Evolutionary conservation across 2,113 vertebrate genomes (phyloP).

Genomic region (Mesocricetus auratus): DNA sequence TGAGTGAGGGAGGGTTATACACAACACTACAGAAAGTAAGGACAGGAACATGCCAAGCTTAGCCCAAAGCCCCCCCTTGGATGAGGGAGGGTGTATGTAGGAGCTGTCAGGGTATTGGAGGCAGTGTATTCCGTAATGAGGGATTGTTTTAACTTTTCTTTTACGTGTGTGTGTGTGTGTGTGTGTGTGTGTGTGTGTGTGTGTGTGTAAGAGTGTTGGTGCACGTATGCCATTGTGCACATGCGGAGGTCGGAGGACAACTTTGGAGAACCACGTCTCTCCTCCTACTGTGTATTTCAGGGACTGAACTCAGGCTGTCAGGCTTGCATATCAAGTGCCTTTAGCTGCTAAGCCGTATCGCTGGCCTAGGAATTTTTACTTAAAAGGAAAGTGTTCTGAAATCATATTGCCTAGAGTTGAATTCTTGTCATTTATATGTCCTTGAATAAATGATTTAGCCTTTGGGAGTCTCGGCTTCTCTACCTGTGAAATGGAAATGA

Average conservation of each 20-base stretch:
- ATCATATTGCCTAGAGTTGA: background rate
- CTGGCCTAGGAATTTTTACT: background rate
- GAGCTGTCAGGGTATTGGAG: background rate
- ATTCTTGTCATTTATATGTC: background rate
- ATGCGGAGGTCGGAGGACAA: background rate
- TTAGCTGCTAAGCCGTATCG: background rate
- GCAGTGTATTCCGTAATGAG: no score
- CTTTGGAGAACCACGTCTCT: background rate
- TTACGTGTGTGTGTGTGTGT: background rate
- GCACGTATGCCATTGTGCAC: background rate
- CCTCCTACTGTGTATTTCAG: background rate
- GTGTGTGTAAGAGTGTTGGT: background rate
- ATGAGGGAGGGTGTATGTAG: background rate
- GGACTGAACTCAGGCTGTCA: background rate
- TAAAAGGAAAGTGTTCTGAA: slow-evolving; percentile 17
- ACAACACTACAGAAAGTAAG: background rate
- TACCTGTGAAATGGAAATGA: background rate
- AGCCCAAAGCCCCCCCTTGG: background rate
- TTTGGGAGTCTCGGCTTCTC: slow-evolving; percentile 10
- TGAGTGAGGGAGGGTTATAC: background rate
- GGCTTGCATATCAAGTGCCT: background rate
- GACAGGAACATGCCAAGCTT: background rate
- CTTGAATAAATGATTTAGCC: slow-evolving; percentile 25
- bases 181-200: background rate
- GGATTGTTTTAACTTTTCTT: background rate